Percentiles rank a stretch among this genome's conserved stretches.
Evolutionary conservation across 2,113 vertebrate genomes (phyloP).

Genomic region (Ptyas mucosa): DNA sequence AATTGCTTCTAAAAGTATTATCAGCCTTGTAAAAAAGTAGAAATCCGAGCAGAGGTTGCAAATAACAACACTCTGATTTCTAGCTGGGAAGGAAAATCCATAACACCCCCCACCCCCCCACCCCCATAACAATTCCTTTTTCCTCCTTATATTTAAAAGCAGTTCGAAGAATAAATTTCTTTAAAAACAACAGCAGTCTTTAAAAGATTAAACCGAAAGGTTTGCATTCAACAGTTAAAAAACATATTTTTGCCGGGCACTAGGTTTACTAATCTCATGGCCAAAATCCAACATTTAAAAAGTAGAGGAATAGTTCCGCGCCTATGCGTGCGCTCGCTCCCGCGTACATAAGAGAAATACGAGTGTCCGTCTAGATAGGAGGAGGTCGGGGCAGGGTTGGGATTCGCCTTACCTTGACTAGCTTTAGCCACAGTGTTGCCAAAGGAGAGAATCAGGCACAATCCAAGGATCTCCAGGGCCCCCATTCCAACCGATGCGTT

Average conservation of each 20-base stretch:
- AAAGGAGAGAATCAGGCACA: constrained; percentile 82
- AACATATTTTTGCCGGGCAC: constrained; percentile 31
- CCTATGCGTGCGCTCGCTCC: background rate
- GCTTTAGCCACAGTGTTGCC: constrained; percentile 79
- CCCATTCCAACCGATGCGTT: constrained; percentile 74
- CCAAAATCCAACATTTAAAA: constrained; percentile 26
- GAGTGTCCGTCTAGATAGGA: background rate
- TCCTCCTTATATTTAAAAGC: background rate
- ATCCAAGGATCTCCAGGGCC: constrained; percentile 81
- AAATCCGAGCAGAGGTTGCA: background rate
- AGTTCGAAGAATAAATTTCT: constrained; percentile 1
- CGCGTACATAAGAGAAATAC: background rate
- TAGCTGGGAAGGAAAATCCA: background rate
- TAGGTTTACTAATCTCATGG: constrained; percentile 40
- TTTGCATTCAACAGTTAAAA: constrained; percentile 29
- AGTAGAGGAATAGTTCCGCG: constrained; percentile 27
- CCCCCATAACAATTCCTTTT: background rate
- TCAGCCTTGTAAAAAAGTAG: background rate
- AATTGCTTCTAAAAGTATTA: background rate
- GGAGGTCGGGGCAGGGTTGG: constrained; percentile 11
- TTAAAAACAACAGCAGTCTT: background rate
- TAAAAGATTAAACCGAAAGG: background rate
- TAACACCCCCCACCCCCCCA: background rate
- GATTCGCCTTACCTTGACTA: constrained; percentile 83
- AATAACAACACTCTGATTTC: background rate